These are phyloP conservation scores for Coecobrya sp. DNA, from an alignment of 2,888 invertebrate genomes.

Conservation along the genomic window DNA sequence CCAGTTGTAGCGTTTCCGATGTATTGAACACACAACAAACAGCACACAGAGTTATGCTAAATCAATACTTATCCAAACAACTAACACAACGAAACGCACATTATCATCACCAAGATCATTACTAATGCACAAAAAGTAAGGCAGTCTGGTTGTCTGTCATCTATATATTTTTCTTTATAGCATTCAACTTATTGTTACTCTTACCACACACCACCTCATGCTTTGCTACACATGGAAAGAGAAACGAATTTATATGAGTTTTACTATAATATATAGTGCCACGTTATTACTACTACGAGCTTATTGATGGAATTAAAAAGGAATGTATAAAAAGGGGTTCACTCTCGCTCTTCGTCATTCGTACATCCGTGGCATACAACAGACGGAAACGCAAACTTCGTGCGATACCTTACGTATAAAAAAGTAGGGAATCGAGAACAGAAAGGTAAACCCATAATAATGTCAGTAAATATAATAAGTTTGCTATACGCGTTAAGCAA, in stretches of 20 bases:
- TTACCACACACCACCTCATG: background rate
- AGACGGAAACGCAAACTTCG: slow-evolving; percentile 4
- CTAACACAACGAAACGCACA: slow-evolving; percentile 58
- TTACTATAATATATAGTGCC: background rate
- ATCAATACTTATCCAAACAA: slow-evolving; percentile 73
- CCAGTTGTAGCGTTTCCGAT: slow-evolving; percentile 62
- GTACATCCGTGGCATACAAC: background rate
- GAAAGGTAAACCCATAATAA: background rate
- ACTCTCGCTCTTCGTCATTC: background rate
- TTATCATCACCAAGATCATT: slow-evolving; percentile 56
- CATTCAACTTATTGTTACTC: background rate
- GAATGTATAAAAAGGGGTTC: slow-evolving; percentile 1
- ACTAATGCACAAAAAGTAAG: slow-evolving; percentile 59
- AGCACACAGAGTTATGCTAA: slow-evolving; percentile 58
- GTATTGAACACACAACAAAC: slow-evolving; percentile 63
- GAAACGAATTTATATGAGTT: background rate
- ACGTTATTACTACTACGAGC: background rate
- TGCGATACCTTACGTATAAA: background rate
- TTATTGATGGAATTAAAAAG: slow-evolving; percentile 19
- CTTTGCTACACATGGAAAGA: background rate
- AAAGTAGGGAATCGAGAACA: background rate
- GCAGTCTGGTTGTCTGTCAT: slow-evolving; percentile 67
- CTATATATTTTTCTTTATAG: slow-evolving; percentile 15
- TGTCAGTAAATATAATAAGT: background rate
- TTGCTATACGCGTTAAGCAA: background rate